Conservation (phyloP, 2,797 vertebrate genomes). For the Phalanger gymnotis region DNA sequence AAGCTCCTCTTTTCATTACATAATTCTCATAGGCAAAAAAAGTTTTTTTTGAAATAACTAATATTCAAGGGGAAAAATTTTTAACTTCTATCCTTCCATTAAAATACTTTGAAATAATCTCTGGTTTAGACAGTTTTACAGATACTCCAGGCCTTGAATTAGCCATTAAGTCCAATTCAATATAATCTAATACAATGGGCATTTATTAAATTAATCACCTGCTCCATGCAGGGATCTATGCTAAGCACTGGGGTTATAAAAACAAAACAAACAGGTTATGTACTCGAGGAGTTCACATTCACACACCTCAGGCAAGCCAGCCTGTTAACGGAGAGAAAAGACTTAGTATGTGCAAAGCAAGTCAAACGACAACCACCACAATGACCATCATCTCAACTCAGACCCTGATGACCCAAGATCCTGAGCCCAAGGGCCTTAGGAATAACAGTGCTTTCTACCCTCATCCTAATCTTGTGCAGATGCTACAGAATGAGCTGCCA, state of each 20-base stretch:
- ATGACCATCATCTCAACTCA: not conserved
- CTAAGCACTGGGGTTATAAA: not conserved
- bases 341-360: not conserved
- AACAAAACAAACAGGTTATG: not conserved
- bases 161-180: not conserved
- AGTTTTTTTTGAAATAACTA: slow-evolving; percentile 24
- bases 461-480: not conserved
- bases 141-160: slow-evolving; percentile 5
- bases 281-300: not conserved
- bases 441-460: not conserved
- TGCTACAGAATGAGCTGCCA: not conserved
- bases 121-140: not conserved
- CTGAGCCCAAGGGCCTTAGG: not conserved
- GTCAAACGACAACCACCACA: not conserved
- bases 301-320: not conserved
- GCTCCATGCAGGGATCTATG: not conserved
- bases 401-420: not conserved
- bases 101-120: not conserved
- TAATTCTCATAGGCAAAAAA: slow-evolving; percentile 2
- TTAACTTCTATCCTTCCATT: slow-evolving; percentile 31
- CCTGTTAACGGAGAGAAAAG: not conserved
- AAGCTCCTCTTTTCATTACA: slow-evolving; percentile 36
- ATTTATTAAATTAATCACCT: not conserved
- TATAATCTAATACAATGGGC: not conserved
- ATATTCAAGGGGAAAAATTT: not conserved